Evolutionary conservation across 2,888 invertebrate species (phyloP), one percentile per base, ranked within the genome.

Genomic region (Choristoneura rosaceana): DNA sequence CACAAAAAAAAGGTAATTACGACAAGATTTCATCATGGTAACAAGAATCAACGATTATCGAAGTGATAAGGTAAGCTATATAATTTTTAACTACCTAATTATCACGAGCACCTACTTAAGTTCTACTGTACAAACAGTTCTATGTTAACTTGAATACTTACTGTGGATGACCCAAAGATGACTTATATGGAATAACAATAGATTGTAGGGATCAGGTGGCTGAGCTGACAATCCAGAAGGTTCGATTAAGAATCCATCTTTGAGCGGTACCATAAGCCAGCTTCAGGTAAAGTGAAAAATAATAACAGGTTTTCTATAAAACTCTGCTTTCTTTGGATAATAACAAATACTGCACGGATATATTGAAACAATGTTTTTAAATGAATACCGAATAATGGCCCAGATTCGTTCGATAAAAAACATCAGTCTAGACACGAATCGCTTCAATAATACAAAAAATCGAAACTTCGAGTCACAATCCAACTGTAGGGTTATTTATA

Each of bases 201-300:
- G 55, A 17, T 25, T 25, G 9, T 1, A 25, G 10, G 43, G 17
- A 43, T 61, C 43, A 25, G 41, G 41, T 61, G 61, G 61, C 12
- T 61, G 2, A 61, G 41, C 41, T 61, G 61, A 15, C 41, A 61
- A 41, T 41, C 41, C 41, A 41, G 10, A 41, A 61, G 17, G 41
- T 61, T 61, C 61, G 17, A 43, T 43, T 41, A 61, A 17, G 61
- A 17, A 12, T 17, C 61, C 61, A 17, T 43, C 43, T 43, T 43
- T 17, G 17, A 12, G 17, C 8, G 61, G 41, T 45, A 45, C 25
- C 45, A n/a, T 62, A 62, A 61, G 43, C 61, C 61, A 61, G 43
- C 43, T 61, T 43, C 43, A 43, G 41, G 17, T 17, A 61, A 43
- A 61, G 61, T 61, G 41, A 61, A 61, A 43, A 45, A 25, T 62